phyloP scores from a whole-genome alignment of 2,113 vertebrate genomes.

The Halcyon malimbica region DNA sequence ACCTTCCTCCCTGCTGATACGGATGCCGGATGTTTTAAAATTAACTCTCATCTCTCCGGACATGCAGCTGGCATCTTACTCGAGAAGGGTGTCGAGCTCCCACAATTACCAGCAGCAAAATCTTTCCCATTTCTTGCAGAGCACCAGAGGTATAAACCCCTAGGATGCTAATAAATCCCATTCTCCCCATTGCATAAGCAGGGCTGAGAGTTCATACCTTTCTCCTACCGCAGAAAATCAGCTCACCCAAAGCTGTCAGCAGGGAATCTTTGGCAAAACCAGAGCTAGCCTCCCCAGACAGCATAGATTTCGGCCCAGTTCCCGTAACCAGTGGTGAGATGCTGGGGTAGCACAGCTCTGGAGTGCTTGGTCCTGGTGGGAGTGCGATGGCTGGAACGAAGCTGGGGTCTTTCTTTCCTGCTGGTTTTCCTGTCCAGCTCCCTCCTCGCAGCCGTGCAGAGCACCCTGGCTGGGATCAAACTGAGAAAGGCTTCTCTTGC shows the following conservation, averaged over 20 bases:
- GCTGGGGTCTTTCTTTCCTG: not conserved
- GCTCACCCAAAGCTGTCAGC: not conserved
- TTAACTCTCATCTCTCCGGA: conserved; percentile 38
- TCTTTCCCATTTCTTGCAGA: not conserved
- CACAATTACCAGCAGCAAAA: not conserved
- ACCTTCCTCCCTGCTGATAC: not conserved
- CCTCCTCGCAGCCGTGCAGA: not conserved
- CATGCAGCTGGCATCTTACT: rapidly evolving
- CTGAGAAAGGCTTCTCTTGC: not conserved
- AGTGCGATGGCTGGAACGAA: not conserved
- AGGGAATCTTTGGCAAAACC: not conserved
- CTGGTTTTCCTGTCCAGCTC: not conserved
- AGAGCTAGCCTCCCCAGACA: not conserved
- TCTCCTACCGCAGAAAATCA: not conserved
- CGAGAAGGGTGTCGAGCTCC: not conserved
- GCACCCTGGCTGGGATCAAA: not conserved
- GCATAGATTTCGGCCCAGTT: rapidly evolving
- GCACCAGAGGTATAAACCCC: not conserved
- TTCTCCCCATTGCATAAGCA: not conserved
- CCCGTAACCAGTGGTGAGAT: not conserved
- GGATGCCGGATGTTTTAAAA: conserved; percentile 12
- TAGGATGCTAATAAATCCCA: not conserved
- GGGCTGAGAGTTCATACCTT: not conserved
- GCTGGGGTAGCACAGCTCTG: not conserved
- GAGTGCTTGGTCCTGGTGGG: not conserved